Evolutionary conservation across 2,113 vertebrate genomes (phyloP).

Genomic region (Egretta garzetta): DNA sequence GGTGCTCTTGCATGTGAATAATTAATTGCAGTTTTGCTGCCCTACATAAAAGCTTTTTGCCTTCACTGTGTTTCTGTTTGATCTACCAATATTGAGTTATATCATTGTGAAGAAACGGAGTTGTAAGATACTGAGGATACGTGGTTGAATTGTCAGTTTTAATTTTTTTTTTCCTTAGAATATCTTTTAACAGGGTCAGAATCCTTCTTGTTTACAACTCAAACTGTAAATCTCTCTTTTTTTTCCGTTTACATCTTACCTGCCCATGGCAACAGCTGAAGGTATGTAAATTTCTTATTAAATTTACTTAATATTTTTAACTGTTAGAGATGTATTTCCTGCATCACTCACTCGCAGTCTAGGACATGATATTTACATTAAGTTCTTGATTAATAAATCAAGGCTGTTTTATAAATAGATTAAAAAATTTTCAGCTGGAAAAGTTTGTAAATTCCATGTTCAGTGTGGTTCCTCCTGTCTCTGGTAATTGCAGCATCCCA

Average conservation of each 20-base stretch:
- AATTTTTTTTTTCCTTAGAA: neutral
- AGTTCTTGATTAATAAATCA: neutral
- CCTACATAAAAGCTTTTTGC: neutral
- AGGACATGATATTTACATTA: neutral
- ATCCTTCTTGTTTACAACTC: neutral
- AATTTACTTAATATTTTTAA: neutral
- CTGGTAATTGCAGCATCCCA: neutral
- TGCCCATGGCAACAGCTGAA: constrained; percentile 13
- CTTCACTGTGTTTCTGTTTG: neutral
- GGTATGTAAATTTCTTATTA: constrained; percentile 27
- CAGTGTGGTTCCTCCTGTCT: neutral
- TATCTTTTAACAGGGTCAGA: neutral
- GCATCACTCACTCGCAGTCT: neutral
- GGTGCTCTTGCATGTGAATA: neutral
- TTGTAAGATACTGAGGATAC: neutral
- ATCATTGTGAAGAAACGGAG: neutral
- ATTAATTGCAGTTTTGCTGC: neutral
- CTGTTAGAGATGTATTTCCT: neutral
- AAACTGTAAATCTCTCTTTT: constrained; percentile 6
- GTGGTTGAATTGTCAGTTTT: neutral
- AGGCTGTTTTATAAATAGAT: neutral
- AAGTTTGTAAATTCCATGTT: neutral
- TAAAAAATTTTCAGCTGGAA: neutral
- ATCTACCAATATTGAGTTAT: neutral
- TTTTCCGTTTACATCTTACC: neutral